Conservation (phyloP, 2,888 invertebrate genomes). For the Rhimphoctona megacephalus region DNA sequence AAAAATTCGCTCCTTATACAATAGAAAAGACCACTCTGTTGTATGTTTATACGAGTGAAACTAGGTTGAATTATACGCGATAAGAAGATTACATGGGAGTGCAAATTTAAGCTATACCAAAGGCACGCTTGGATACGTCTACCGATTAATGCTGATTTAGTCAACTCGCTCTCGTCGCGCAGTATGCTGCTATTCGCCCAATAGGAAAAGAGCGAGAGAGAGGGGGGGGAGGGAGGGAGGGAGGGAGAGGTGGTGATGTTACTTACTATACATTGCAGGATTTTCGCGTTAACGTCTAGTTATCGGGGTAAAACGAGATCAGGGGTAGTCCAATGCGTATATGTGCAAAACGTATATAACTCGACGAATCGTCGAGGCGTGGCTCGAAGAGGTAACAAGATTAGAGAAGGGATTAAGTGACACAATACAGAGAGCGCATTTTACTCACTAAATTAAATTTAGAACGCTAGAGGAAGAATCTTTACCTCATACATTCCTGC, state of each 20-base stretch:
- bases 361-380: slow-evolving; percentile 55
- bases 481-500: slow-evolving; percentile 27
- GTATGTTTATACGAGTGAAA: slow-evolving; percentile 33
- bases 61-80: slow-evolving; percentile 61
- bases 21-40: neutral
- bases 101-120: slow-evolving; percentile 51
- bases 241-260: slow-evolving; percentile 21
- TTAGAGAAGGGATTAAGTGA: slow-evolving; percentile 66
- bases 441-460: slow-evolving; percentile 70
- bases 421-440: slow-evolving; percentile 69
- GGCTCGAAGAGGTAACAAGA: slow-evolving; percentile 68
- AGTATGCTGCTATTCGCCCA: slow-evolving; percentile 25
- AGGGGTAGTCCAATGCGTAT: slow-evolving; percentile 19
- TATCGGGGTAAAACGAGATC: slow-evolving; percentile 52
- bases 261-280: slow-evolving; percentile 38
- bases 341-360: slow-evolving; percentile 22
- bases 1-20: neutral
- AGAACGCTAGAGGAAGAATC: slow-evolving; percentile 41
- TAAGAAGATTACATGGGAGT: slow-evolving; percentile 62
- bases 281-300: slow-evolving; percentile 65
- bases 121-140: slow-evolving; percentile 54
- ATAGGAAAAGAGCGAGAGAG: slow-evolving; percentile 1
- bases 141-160: slow-evolving; percentile 68
- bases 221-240: slow-evolving; percentile 18
- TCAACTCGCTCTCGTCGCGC: slow-evolving; percentile 44